Evolutionary conservation across 1,140 invertebrate genomes (phyloP), one percentile per base, ranked within the genome.

Genomic region (Brachionus plicatilis): DNA sequence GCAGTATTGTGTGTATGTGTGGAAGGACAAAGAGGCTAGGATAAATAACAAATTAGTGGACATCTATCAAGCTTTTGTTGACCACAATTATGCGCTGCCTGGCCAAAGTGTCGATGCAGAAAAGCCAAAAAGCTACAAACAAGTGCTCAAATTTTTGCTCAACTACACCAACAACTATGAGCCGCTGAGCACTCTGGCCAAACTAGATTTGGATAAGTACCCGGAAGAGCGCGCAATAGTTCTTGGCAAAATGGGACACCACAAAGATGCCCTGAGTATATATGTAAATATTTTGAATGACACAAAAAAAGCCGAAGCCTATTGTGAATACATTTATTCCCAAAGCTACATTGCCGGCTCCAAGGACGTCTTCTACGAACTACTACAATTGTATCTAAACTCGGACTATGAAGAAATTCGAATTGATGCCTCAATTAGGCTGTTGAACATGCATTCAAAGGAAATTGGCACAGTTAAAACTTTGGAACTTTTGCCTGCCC

Each of bases 211-310:
- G 33, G 68, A 85, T 20, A 70, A 65, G 20, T 82, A 65, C 37
- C 79, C 95, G 88, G 95, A 98, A 89, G 97, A 99, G 90, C 91
- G 95, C 83, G 96, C 97, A 0, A 92, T 98, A 37, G 93, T 99
- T 83, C 90, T 97, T 17, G 96, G 95, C 3, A 93, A 94, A 86
- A 90, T 98, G 1, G 95, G 94, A 7, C 90, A 93, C 60, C 94
- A 96, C 90, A 94, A 98, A 87, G 94, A 98, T 88, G 96, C 95
- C 2, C 90, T 99, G 56, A 93, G 93, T 0, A 96, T 99, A 87
- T 98, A 98, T 88, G 92, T 96, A 86, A 94, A 91, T 91, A 93
- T 91, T 86, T 93, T 93, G 83, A 93, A 94, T 65, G 93, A 98
- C 90, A 92, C 94, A 20, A 87, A 92, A 0, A 92, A 93, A 87